These are phyloP conservation scores for Melipona bicolor DNA, from an alignment of 2,888 invertebrate species.

Conservation along the genomic window DNA sequence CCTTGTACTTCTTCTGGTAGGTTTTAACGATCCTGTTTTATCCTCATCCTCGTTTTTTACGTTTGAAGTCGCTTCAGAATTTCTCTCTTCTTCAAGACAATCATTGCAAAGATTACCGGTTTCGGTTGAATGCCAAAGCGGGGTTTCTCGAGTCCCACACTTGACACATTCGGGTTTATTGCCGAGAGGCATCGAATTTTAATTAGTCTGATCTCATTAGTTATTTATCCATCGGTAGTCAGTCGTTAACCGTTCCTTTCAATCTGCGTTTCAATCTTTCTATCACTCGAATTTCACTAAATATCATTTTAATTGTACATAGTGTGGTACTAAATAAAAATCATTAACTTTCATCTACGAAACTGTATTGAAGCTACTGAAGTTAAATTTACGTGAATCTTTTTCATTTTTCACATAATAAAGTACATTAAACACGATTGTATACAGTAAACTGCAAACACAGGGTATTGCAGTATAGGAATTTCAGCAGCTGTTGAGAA, in stretches of 20 bases:
- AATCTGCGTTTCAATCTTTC: conserved; percentile 38
- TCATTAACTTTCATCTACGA: not conserved
- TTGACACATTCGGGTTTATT: conserved; percentile 88
- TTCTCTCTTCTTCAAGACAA: conserved; percentile 87
- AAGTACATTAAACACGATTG: conserved; percentile 1
- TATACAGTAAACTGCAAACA: conserved; percentile 14
- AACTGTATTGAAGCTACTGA: not conserved
- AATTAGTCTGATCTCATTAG: conserved; percentile 40
- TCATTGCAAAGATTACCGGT: conserved; percentile 91
- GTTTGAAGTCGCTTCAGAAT: conserved; percentile 71
- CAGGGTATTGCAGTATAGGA: conserved; percentile 1
- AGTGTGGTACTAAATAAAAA: not conserved
- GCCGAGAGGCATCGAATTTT: conserved; percentile 84
- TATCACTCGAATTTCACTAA: conserved; percentile 12
- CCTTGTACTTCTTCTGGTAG: conserved; percentile 87
- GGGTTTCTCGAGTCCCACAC: conserved; percentile 89
- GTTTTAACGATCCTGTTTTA: conserved; percentile 80
- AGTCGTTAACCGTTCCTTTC: conserved; percentile 28
- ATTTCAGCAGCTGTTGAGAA: conserved; percentile 3
- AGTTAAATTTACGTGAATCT: not conserved
- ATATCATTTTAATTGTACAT: conserved; percentile 35
- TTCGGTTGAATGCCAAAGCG: conserved; percentile 91
- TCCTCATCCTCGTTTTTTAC: conserved; percentile 79
- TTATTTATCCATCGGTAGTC: conserved; percentile 26
- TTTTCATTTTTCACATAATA: conserved; percentile 20